These are phyloP conservation scores for Hephaestus fuliginosus DNA, from an alignment of 2,797 vertebrate genomes.

Conservation along the genomic window DNA sequence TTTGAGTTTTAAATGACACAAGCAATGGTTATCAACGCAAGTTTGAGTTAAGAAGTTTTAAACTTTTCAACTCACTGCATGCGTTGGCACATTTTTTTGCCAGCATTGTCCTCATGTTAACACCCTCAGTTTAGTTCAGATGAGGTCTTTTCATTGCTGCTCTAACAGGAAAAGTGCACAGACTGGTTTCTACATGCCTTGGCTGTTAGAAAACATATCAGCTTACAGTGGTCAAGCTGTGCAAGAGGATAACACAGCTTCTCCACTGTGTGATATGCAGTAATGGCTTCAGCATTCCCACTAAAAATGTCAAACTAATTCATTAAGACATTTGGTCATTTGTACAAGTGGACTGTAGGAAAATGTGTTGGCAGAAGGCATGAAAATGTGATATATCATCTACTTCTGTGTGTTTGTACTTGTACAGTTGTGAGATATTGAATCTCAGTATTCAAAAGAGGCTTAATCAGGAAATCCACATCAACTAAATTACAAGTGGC, in stretches of 20 bases:
- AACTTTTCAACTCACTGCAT: background rate
- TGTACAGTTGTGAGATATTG: constrained; percentile 12
- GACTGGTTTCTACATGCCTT: constrained; percentile 46
- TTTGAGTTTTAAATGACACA: constrained; percentile 8
- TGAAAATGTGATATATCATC: constrained; percentile 19
- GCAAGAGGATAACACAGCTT: constrained; percentile 7
- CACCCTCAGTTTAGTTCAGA: background rate
- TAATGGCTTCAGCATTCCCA: constrained; percentile 14
- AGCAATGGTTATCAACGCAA: background rate
- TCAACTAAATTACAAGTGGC: constrained; percentile 22
- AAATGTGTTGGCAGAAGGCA: constrained; percentile 7
- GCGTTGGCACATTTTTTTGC: background rate
- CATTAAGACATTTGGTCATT: constrained; percentile 20
- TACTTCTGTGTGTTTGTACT: constrained; percentile 14
- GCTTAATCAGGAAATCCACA: constrained; percentile 20
- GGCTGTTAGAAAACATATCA: constrained; percentile 47
- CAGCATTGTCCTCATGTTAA: constrained; percentile 7
- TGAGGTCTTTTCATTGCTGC: constrained; percentile 25
- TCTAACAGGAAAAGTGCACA: constrained; percentile 44
- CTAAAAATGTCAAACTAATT: constrained; percentile 23
- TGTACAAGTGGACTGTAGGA: constrained; percentile 8
- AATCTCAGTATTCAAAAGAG: constrained; percentile 32
- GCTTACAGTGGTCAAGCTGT: constrained; percentile 49
- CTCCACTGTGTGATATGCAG: background rate
- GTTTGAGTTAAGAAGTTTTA: constrained; percentile 7